phyloP scores from a whole-genome alignment of 2,113 vertebrate genomes.

The Chelonoidis abingdonii region DNA sequence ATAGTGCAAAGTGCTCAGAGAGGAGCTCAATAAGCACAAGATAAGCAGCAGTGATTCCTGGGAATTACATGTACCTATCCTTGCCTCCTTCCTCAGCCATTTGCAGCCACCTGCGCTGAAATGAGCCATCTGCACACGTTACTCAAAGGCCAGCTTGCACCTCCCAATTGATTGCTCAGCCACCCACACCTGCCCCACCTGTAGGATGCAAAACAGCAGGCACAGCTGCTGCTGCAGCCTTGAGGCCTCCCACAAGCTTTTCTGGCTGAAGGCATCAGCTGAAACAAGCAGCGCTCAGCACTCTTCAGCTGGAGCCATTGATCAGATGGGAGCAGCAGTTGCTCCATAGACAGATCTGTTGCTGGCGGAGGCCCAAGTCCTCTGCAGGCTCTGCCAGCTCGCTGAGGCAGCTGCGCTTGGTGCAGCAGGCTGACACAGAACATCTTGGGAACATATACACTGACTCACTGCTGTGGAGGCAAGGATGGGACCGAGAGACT shows the following conservation, averaged over 20 bases:
- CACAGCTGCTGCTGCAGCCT: neutral
- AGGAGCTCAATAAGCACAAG: neutral
- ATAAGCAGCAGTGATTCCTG: neutral
- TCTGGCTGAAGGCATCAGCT: neutral
- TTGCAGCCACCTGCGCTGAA: neutral
- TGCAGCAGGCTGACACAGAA: neutral
- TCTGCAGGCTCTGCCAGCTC: neutral
- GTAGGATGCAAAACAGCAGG: neutral
- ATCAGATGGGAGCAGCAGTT: neutral
- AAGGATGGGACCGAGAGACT: neutral
- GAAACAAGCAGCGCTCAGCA: constrained; percentile 3
- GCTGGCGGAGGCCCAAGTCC: neutral
- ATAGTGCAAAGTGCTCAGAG: neutral
- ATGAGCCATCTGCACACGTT: neutral
- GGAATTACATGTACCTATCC: neutral
- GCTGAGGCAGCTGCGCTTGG: neutral
- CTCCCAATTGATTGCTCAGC: neutral
- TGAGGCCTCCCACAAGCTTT: neutral
- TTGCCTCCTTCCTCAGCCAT: neutral
- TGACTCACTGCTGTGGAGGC: neutral
- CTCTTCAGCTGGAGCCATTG: neutral
- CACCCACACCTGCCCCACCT: neutral
- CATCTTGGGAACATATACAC: neutral
- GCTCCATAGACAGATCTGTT: neutral
- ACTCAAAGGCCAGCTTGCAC: accelerated